Evolutionary conservation across 2,888 invertebrate genomes (phyloP).

Genomic region (Drosophila parthenogenetica): DNA sequence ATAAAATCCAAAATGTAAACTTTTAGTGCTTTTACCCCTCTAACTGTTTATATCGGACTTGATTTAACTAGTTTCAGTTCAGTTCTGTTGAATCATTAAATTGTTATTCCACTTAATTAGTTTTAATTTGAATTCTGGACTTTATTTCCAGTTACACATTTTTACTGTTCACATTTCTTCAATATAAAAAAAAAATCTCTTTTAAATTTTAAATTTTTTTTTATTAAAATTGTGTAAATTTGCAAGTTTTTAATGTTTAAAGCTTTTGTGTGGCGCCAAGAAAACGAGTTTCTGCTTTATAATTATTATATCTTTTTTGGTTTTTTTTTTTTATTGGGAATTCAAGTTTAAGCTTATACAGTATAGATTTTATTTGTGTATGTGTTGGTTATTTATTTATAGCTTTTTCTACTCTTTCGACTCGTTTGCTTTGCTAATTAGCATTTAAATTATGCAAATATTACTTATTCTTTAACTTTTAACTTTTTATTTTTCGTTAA

Average conservation of each 20-base stretch:
- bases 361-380: constrained; percentile 8
- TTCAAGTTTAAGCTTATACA: constrained; percentile 24
- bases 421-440: constrained; percentile 58
- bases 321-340: constrained; percentile 2
- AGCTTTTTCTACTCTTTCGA: constrained; percentile 37
- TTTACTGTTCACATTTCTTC: neutral
- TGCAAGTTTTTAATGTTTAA: constrained; percentile 7
- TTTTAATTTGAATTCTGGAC: constrained; percentile 6
- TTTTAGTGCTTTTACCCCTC: no score
- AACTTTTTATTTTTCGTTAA: constrained; percentile 12
- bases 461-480: constrained; percentile 43
- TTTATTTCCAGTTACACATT: constrained; percentile 1
- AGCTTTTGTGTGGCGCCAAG: constrained; percentile 40
- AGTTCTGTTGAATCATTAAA: constrained; percentile 11
- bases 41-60: neutral
- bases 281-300: constrained; percentile 32
- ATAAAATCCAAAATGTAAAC: no score
- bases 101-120: constrained; percentile 3
- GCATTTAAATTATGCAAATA: constrained; percentile 79
- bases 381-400: constrained; percentile 36
- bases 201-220: no score
- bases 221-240: constrained; percentile 1
- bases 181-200: no score
- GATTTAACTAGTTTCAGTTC: constrained; percentile 15
- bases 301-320: neutral